A percentile compares a stretch with the other conserved stretches of the same genome.
These are phyloP conservation scores for Vollenhovia emeryi DNA, from an alignment of 1,140 invertebrate genomes.

Conservation along the genomic window DNA sequence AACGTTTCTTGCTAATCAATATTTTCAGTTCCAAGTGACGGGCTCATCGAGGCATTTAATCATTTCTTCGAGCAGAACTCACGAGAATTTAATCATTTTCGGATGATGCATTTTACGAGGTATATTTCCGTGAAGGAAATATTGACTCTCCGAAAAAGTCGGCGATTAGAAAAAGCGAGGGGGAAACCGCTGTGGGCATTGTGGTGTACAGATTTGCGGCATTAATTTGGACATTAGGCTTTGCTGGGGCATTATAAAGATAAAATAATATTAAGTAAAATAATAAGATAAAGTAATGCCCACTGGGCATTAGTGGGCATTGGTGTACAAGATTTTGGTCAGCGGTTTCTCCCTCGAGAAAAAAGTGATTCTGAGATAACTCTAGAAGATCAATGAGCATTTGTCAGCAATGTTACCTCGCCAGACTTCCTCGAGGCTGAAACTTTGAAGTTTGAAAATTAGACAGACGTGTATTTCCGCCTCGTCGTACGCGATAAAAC, in stretches of 20 bases:
- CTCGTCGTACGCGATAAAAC: background rate
- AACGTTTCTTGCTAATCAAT: background rate
- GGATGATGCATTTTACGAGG: background rate
- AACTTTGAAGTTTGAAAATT: background rate
- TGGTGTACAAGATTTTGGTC: no score
- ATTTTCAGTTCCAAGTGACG: background rate
- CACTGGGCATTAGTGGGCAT: no score
- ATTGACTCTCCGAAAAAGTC: background rate
- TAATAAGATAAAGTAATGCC: no score
- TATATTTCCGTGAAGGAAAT: background rate
- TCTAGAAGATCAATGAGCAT: background rate
- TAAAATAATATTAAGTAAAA: no score
- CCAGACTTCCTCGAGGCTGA: background rate
- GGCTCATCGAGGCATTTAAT: background rate
- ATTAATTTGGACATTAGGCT: no score
- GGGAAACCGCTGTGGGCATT: no score
- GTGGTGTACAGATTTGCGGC: no score
- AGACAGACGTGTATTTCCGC: background rate
- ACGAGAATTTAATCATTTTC: background rate
- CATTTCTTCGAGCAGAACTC: background rate
- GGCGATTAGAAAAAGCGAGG: background rate
- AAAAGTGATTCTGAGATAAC: no score
- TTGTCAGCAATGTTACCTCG: background rate
- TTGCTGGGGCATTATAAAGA: no score
- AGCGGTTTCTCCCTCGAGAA: no score